Evolutionary conservation across 2,113 vertebrate species (phyloP), one percentile per base, ranked within the genome.

Genomic region (Speoplatyrhinus poulsoni): DNA sequence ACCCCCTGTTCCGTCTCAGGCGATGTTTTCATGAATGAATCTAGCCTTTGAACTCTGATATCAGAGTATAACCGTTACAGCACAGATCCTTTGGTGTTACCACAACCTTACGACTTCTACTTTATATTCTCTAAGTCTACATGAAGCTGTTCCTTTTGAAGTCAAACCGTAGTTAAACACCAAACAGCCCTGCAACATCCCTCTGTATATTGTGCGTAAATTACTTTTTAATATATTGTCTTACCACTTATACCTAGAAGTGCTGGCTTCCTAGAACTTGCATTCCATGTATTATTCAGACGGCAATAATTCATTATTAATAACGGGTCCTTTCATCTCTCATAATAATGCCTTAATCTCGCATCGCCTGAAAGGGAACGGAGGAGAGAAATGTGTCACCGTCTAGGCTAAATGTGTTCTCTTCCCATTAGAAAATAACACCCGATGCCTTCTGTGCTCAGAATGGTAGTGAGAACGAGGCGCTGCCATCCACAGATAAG

Each of bases 241-340:
- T 32, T 58, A 9, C 19, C 56, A 56, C 56, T 58, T 67, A 57
- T 72, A 84, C 79, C 79, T 88, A 69, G 49, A 87, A 79, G 65
- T 74, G 54, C 53, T 65, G 56, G 67, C 80, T 79, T 80, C 69
- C 71, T 76, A 67, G 82, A 79, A 72, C 79, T 80, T 82, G 17
- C 64, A 62, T 71, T 80, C 83, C 79, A 85, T 90, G 54, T 83
- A 87, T 90, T 75, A 90, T 89, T 90, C 74, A 90, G 15, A 53
- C 16, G 62, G 75, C 81, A 49, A 83, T 80, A 87, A 82, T 89
- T 80, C 79, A 88, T 90, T 88, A 88, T 87, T 89, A 77, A 90
- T 86, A 65, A 50, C 57, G 57, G 68, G 32, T 76, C 69, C 85
- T 88, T 89, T 89, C 82, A 89, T 87, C 81, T 79, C 69, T 70